Evolutionary conservation across 1,140 invertebrate genomes (phyloP), one percentile per base, ranked within the genome.

Genomic region (Propsilocerus akamusi): DNA sequence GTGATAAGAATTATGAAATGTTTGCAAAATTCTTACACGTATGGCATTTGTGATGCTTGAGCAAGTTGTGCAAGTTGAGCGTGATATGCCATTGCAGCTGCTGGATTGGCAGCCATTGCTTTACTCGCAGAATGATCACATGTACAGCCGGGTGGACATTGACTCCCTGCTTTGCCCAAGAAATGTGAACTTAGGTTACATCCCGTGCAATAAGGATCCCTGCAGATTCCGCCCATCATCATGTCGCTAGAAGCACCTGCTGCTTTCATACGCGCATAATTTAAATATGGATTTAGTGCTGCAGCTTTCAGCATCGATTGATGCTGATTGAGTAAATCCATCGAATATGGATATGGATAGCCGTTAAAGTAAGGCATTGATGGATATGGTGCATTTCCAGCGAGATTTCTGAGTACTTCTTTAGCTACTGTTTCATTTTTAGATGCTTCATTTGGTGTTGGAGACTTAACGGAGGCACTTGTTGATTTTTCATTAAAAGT

Each of bases 161-260:
- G 71, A 4, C 73, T 72, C 1, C 59, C 59, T 0, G 67, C 62
- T 55, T 77, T 76, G 17, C 66, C 69, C 24, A 85, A 67, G 48
- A 82, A 68, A 61, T 90, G 86, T 47, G 87, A 78, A 63, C 82
- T 89, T 49, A 88, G 68, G 52, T 88, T 86, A 63, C 89, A 94
- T 37, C 87, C 87, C 0, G 84, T 89, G 63, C 89, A 94, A 59
- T 89, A 93, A 1, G 89, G 89, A 65, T 94, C 90, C 30, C 88
- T 71, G 63, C 90, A 93, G 7, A 89, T 78, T 8, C 81, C 77
- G 6, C 83, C 75, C 14, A 79, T 47, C 56, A 48, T 70, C 66
- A 32, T 67, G 62, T 47, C 71, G 62, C 17, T 71, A 73, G 62
- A 57, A 58, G 60, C 59, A 8, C 50, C 47, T 12, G 59, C 53